A percentile compares a stretch with the other conserved stretches of the same genome.
These are phyloP conservation scores for Mesochorus sp. DNA, from an alignment of 2,888 invertebrate species.

Conservation along the genomic window DNA sequence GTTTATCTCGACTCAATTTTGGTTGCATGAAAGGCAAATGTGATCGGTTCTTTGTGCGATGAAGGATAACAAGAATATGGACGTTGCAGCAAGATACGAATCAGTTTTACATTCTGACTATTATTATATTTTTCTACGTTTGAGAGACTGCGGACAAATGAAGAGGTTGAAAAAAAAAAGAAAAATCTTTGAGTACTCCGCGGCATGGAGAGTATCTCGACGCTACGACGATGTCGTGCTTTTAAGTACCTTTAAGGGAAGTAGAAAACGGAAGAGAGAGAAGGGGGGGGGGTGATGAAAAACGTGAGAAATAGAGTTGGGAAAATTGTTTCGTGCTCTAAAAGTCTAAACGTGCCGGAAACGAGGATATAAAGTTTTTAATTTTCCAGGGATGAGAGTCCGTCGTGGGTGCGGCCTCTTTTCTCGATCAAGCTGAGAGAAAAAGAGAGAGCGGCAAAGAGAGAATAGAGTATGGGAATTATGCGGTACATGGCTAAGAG, in stretches of 20 bases:
- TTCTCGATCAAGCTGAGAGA: constrained; percentile 39
- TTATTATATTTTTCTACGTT: background rate
- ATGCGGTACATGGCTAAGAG: background rate
- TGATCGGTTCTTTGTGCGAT: background rate
- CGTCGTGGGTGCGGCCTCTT: constrained; percentile 9
- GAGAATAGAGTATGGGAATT: background rate
- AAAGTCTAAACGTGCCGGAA: constrained; percentile 57
- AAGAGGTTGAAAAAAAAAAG: background rate
- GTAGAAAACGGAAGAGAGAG: background rate
- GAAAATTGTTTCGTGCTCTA: constrained; percentile 45
- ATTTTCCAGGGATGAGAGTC: constrained; percentile 47
- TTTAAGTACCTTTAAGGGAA: constrained; percentile 19
- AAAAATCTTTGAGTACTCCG: constrained; percentile 16
- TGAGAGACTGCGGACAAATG: background rate
- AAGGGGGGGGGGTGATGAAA: constrained; percentile 10
- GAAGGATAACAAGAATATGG: background rate
- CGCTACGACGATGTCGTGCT: constrained; percentile 32
- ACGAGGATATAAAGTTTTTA: constrained; percentile 58
- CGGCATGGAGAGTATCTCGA: constrained; percentile 1
- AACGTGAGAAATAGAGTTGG: constrained; percentile 16
- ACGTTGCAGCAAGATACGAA: background rate
- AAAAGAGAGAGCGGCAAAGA: background rate
- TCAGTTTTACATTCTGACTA: constrained; percentile 23
- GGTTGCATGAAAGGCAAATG: background rate
- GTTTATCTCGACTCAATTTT: background rate